Evolutionary conservation across 2,888 invertebrate genomes (phyloP).

Genomic region (Hoplodrina blanda): DNA sequence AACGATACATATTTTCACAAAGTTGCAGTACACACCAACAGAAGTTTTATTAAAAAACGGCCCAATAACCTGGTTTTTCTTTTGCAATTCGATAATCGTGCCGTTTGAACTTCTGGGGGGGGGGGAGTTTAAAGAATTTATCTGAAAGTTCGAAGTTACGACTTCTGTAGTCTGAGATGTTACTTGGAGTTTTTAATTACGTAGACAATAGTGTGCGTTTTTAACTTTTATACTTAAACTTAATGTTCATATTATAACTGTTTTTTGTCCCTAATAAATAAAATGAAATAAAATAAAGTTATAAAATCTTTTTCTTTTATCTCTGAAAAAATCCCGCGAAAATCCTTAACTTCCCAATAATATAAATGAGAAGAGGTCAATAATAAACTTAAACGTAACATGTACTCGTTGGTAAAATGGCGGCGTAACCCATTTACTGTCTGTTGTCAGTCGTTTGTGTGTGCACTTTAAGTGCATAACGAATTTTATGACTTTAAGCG

Average conservation of each 20-base stretch:
- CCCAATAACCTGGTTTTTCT: conserved; percentile 64
- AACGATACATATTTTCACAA: conserved; percentile 50
- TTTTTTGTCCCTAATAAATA: too few species aligned
- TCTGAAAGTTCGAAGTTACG: conserved; percentile 31
- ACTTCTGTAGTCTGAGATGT: not conserved
- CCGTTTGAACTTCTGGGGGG: conserved; percentile 17
- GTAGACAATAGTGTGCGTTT: too few species aligned
- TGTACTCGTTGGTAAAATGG: conserved; percentile 26
- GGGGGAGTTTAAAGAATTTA: conserved; percentile 16
- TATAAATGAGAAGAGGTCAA: not conserved
- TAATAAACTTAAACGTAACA: conserved; percentile 17
- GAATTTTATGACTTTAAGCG: conserved; percentile 48
- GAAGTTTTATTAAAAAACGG: conserved; percentile 74
- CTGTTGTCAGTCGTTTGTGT: conserved; percentile 36
- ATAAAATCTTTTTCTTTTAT: not conserved
- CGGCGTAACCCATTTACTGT: conserved; percentile 39
- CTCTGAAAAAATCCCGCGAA: not conserved
- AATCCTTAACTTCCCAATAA: not conserved
- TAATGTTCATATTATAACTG: too few species aligned
- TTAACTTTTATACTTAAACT: too few species aligned
- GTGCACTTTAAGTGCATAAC: conserved; percentile 55
- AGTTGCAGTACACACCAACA: conserved; percentile 43
- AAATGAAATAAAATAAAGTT: too few species aligned
- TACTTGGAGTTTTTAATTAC: too few species aligned
- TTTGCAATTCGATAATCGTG: conserved; percentile 57